phyloP scores from a whole-genome alignment of 2,797 vertebrate species.

The Peromyscus aztecus region DNA sequence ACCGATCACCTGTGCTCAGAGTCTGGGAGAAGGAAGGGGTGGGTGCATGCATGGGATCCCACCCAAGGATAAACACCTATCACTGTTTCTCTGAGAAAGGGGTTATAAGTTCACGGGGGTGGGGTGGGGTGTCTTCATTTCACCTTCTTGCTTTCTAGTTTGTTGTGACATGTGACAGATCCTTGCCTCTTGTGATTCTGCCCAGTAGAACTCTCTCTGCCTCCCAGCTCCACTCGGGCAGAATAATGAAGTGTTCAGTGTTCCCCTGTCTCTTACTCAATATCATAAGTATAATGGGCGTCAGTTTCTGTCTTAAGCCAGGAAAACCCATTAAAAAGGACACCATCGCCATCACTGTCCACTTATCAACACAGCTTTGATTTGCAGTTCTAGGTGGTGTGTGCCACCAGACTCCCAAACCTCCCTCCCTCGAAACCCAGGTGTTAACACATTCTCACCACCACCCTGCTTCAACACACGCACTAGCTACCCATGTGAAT shows the following conservation, averaged over 20 bases:
- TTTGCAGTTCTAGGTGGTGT: slow-evolving; percentile 23
- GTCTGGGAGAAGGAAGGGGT: neutral
- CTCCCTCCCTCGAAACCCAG: slow-evolving; percentile 59
- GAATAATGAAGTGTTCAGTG: slow-evolving; percentile 68
- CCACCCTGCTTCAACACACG: neutral
- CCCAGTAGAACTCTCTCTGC: neutral
- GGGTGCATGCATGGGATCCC: neutral
- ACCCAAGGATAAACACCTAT: neutral
- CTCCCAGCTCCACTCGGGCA: neutral
- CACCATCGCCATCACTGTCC: slow-evolving; percentile 22
- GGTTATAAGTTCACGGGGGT: neutral
- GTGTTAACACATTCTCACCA: neutral
- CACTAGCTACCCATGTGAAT: neutral
- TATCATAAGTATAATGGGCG: slow-evolving; percentile 51
- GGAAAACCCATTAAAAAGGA: slow-evolving; percentile 73
- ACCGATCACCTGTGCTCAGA: neutral
- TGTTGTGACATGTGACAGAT: slow-evolving; percentile 34
- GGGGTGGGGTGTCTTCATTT: neutral
- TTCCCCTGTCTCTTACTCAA: neutral
- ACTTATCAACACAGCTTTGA: slow-evolving; percentile 60
- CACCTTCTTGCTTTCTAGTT: slow-evolving; percentile 52
- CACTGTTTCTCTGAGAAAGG: slow-evolving; percentile 6
- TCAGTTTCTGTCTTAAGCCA: slow-evolving; percentile 58
- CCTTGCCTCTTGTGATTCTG: neutral
- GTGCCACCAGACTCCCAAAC: neutral